phyloP scores from a whole-genome alignment of 2,797 vertebrate species.

The Pantherophis alleghaniensis region DNA sequence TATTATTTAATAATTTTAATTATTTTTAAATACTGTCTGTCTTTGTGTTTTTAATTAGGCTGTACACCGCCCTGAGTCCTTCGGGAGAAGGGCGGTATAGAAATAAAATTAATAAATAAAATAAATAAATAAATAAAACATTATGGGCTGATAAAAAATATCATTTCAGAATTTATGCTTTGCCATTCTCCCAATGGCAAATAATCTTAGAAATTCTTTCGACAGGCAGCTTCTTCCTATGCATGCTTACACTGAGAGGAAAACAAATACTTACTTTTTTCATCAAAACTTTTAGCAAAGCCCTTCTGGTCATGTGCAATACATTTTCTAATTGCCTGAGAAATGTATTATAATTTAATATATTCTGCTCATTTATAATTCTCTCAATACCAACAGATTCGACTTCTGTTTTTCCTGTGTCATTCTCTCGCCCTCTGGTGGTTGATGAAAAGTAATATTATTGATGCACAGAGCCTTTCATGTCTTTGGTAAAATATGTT shows the following conservation, averaged over 20 bases:
- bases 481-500: background rate
- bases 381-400: background rate
- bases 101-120: no score
- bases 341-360: background rate
- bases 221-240: background rate
- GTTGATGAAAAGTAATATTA: background rate
- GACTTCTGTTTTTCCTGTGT: background rate
- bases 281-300: background rate
- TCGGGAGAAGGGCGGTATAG: no score
- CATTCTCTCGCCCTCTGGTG: conserved; percentile 38
- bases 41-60: no score
- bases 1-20: no score
- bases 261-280: background rate
- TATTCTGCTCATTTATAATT: background rate
- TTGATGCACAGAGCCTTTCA: background rate
- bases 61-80: no score
- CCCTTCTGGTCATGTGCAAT: no score
- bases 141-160: background rate
- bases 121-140: no score
- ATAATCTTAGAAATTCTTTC: background rate
- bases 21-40: no score
- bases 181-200: background rate
- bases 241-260: background rate
- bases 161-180: background rate
- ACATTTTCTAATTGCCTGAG: background rate